A percentile compares a stretch with the other conserved stretches of the same genome.
phyloP scores from a whole-genome alignment of 1,140 invertebrate genomes.

The Cepaea nemoralis region DNA sequence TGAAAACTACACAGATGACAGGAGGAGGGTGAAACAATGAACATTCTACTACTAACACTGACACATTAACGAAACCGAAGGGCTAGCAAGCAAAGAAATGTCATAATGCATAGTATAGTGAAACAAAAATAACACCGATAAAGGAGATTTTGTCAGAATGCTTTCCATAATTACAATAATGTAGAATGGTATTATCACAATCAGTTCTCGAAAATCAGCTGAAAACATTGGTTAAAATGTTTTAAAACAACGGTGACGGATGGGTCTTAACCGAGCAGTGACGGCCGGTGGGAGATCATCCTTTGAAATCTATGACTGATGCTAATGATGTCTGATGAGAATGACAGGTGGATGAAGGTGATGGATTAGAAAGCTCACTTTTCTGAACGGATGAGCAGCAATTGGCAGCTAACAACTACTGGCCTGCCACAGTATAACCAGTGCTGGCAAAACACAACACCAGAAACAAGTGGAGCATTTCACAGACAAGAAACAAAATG shows the following conservation, averaged over 20 bases:
- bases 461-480: neutral
- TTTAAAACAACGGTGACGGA: neutral
- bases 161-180: constrained; percentile 39
- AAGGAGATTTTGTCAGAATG: constrained; percentile 38
- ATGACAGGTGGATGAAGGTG: neutral
- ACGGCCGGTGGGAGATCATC: neutral
- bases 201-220: constrained; percentile 6
- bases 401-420: constrained; percentile 4
- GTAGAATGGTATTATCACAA: constrained; percentile 42
- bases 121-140: too few species aligned
- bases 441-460: neutral
- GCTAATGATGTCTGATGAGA: neutral
- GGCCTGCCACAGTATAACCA: neutral
- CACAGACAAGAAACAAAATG: neutral
- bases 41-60: too few species aligned
- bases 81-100: too few species aligned
- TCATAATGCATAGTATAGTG: too few species aligned
- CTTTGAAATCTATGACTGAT: neutral
- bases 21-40: too few species aligned
- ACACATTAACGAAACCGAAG: too few species aligned
- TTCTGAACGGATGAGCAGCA: neutral
- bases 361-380: neutral
- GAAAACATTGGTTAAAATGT: constrained; percentile 24
- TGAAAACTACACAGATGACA: too few species aligned
- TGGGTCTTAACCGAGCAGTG: neutral